phyloP scores from a whole-genome alignment of 2,888 invertebrate species.

The Meta bourneti region DNA sequence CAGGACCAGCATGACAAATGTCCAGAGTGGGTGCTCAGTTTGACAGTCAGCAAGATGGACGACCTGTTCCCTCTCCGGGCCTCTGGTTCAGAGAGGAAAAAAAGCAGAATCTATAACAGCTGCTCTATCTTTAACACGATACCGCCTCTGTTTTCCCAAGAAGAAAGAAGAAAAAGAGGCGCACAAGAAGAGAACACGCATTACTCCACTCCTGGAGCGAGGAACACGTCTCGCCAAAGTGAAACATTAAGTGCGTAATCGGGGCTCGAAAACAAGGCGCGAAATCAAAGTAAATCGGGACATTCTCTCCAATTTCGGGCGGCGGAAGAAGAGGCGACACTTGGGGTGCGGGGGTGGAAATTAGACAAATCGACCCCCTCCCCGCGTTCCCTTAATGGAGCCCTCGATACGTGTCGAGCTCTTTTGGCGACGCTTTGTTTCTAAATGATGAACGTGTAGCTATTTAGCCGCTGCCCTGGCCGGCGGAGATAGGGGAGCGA shows the following conservation, averaged over 20 bases:
- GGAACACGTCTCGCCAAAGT: constrained; percentile 55
- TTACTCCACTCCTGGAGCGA: neutral
- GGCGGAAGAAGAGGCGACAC: neutral
- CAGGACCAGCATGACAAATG: no score
- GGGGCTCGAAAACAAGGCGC: constrained; percentile 10
- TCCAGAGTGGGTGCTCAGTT: no score
- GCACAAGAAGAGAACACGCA: no score
- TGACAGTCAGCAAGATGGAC: no score
- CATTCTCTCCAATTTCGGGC: constrained; percentile 28
- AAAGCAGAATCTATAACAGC: no score
- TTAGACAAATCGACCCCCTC: constrained; percentile 50
- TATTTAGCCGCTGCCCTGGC: neutral
- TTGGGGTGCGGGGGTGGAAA: neutral
- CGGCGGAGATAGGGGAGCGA: neutral
- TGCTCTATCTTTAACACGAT: no score
- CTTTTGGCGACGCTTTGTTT: constrained; percentile 5
- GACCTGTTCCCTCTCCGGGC: no score
- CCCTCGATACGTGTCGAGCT: constrained; percentile 27
- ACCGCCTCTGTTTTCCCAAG: no score
- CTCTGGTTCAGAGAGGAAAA: no score
- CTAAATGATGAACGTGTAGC: constrained; percentile 12
- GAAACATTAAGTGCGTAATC: constrained; percentile 65
- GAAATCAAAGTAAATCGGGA: constrained; percentile 54
- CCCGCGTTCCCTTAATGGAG: constrained; percentile 35
- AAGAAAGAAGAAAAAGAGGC: neutral